Evolutionary conservation across 2,797 vertebrate genomes (phyloP).

Genomic region (Choloepus didactylus): DNA sequence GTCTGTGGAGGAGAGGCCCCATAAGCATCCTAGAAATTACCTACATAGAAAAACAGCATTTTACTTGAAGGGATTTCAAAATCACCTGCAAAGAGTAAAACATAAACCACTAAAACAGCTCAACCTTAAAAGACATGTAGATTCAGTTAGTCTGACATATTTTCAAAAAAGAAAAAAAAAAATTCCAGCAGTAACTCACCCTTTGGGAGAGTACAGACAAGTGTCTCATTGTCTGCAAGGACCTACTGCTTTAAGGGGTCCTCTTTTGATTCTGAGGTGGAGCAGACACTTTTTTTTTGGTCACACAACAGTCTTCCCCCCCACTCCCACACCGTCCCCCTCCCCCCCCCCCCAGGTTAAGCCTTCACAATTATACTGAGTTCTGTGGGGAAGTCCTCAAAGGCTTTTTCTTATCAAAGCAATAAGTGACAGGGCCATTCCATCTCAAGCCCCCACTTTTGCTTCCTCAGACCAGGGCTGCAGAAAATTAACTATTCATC

Average conservation of each 20-base stretch:
- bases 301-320: not conserved
- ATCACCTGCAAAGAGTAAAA: constrained; percentile 20
- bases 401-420: not conserved
- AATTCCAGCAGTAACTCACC: not conserved
- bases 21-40: not conserved
- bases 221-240: constrained; percentile 58
- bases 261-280: constrained; percentile 36
- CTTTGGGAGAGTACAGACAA: constrained; percentile 32
- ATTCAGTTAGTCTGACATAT: not conserved
- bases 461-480: not conserved
- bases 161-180: not conserved
- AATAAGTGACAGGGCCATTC: not conserved
- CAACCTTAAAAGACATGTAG: not conserved
- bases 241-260: not conserved
- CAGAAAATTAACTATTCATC: not conserved
- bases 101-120: not conserved
- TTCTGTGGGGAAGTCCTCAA: not conserved
- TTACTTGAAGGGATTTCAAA: constrained; percentile 32
- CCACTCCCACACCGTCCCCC: too few relatives aligned
- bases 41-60: not conserved
- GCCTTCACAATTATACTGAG: not conserved
- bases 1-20: not conserved
- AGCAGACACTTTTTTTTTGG: constrained; percentile 15
- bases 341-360: not conserved
- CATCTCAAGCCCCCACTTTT: not conserved